Base-by-base conservation (phyloP, 2,797 vertebrate genomes). In the Aulostomus chinensis region DNA sequence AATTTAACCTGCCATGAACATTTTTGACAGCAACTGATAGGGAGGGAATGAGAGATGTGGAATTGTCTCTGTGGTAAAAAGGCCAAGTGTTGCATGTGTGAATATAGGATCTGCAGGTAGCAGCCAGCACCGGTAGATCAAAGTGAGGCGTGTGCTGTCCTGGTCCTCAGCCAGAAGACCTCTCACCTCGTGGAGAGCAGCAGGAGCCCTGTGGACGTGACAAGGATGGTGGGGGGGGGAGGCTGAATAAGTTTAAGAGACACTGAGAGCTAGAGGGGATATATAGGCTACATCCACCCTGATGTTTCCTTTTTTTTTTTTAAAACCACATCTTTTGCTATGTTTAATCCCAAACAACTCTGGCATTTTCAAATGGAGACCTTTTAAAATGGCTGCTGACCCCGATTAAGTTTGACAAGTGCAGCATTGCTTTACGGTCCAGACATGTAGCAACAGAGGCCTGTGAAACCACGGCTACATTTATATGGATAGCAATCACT, bases 81-180 rank as follows among this genome's bases (percentile, higher is more conserved):
- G 33, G 17, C n/a, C 52, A 31, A 47, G 38, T 1, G 8, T 13
- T 16, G 21, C 40, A 45, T 35, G 32, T 46, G 59, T 60, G 64
- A 58, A 64, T 42, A 50, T 54, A 34, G 45, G 68, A 71, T 80
- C 63, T 76, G 69, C 64, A 85, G 77, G 77, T 75, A 80, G 76
- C 77, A 67, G 68, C 35, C 48, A 65, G 57, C 1, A 34, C 6
- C 5, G 42, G 32, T 2, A 50, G 73, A 83, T 86, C 81, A 86
- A 84, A 82, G 69, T n/a, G 53, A 68, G 46, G 60, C 31, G 59
- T 69, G 69, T 64, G 81, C 66, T 46, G 63, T 56, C 63, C 75
- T 74, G 76, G 68, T 85, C 76, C 56, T 60, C 65, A 68, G 81
- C 80, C 81, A 81, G 66, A 29, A 8, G 79, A 84, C 81, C 84